Evolutionary conservation across 2,113 vertebrate genomes (phyloP), one percentile per base, ranked within the genome.

Genomic region (Poecile atricapillus): DNA sequence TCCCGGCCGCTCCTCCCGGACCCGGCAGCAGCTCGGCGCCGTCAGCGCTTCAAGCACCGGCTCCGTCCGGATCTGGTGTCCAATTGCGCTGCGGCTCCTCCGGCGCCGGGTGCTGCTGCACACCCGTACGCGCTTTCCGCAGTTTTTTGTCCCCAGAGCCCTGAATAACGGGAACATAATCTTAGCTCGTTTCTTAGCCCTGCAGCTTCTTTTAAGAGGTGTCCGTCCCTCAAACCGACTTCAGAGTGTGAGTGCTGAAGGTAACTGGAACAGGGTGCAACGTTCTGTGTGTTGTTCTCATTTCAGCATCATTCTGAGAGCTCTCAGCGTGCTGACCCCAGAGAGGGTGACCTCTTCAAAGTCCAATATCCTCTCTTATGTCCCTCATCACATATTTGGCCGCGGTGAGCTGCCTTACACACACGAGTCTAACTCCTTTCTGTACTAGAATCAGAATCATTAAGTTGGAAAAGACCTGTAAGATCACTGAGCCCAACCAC

Each of bases 1-100:
- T n/a, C n/a, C 24, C 16, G 23, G 30, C 14, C 24, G 3, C 43
- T 35, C 24, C 55, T 46, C 18, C 35, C 30, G 7, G 7, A 4
- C 5, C 31, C 2, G 5, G 7, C n/a, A 7, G 44, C 14, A 5
- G 5, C 7, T 0, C 22, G 3, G 60, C 23, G 0, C 18, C 7
- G 7, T 5, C 11, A 5, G 33, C 7, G 13, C 13, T 15, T 19
- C 5, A 3, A 2, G 2, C 10, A 2, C 5, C 4, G 25, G 31
- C 31, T 30, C 4, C 9, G 0, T 1, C 2, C 17, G 4, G 15
- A 11, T 1, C n/a, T 23, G 27, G 3, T 20, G 31, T 39, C 11
- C 12, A 2, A 3, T 12, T 30, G 3, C 13, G 13, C 8, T 25
- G 43, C 10, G 52, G 35, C 52, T 43, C 7, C 27, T 27, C 10